These are phyloP conservation scores for Sweltsa coloradensis DNA, from an alignment of 1,140 invertebrate genomes.

Conservation along the genomic window DNA sequence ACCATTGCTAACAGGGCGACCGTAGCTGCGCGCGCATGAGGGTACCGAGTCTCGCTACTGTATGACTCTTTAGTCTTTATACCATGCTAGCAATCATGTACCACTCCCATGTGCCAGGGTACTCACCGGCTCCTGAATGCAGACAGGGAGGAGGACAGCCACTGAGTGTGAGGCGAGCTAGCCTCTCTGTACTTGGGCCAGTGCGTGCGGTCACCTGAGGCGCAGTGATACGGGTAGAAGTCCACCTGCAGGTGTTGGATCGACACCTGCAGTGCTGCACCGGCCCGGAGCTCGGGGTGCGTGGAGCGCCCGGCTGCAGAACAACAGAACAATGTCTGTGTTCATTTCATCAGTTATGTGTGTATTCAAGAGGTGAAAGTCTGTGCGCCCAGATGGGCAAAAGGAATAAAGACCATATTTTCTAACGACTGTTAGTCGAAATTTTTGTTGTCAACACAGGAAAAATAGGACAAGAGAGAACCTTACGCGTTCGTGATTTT, in stretches of 20 bases:
- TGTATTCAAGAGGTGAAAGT: no score
- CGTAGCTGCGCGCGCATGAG: background rate
- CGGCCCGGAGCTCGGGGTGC: slow-evolving; percentile 72
- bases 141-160: slow-evolving; percentile 57
- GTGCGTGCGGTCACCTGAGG: slow-evolving; percentile 70
- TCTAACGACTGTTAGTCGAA: no score
- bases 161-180: slow-evolving; percentile 53
- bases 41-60: background rate
- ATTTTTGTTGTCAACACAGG: no score
- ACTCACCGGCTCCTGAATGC: slow-evolving; percentile 40
- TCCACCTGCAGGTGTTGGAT: slow-evolving; percentile 83
- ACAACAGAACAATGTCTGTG: no score
- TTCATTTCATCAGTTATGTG: no score
- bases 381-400: background rate
- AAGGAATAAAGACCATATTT: slow-evolving; percentile 2
- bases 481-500: no score
- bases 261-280: slow-evolving; percentile 88
- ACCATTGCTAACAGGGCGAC: background rate
- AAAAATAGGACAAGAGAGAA: no score
- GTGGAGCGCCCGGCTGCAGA: slow-evolving; percentile 61
- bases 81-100: no score
- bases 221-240: slow-evolving; percentile 94
- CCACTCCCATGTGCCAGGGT: no score
- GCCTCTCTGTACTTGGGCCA: slow-evolving; percentile 67
- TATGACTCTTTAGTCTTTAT: background rate